Evolutionary conservation across 2,113 vertebrate genomes (phyloP).

Genomic region (Dicaeum eximium): DNA sequence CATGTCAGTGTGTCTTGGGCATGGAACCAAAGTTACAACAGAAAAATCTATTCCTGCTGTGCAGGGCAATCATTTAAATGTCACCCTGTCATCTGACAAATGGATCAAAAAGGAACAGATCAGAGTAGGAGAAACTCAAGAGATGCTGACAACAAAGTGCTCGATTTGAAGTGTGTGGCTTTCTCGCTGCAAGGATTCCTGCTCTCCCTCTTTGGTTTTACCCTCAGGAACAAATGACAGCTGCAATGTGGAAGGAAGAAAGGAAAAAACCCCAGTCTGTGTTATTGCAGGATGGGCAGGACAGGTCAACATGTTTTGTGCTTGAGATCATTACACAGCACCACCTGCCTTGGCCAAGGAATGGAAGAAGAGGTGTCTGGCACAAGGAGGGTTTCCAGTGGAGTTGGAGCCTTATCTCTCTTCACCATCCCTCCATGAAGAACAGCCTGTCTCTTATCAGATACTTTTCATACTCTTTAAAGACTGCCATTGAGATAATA

Average conservation of each 20-base stretch:
- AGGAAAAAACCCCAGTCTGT: not conserved
- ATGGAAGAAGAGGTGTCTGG: not conserved
- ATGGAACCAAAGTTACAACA: slow-evolving; percentile 89
- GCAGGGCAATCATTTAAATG: slow-evolving; percentile 82
- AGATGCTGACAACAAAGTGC: slow-evolving; percentile 67
- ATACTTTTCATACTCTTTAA: not conserved
- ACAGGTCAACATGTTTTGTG: not conserved
- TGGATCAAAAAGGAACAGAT: slow-evolving; percentile 48
- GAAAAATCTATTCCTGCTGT: slow-evolving; percentile 90
- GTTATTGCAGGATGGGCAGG: not conserved
- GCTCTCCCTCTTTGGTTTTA: slow-evolving; percentile 67
- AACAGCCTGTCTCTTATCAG: not conserved
- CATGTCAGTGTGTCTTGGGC: slow-evolving; percentile 74
- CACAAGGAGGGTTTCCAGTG: not conserved
- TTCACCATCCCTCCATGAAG: not conserved
- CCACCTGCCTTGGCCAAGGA: not conserved
- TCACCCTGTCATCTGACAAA: slow-evolving; percentile 64
- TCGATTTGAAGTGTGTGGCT: slow-evolving; percentile 62
- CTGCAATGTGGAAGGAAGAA: slow-evolving; percentile 35
- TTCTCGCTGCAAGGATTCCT: slow-evolving; percentile 69
- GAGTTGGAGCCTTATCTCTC: slow-evolving; percentile 25
- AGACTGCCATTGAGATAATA: not conserved
- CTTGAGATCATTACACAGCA: not conserved
- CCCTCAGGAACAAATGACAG: slow-evolving; percentile 79
- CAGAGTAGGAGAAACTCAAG: slow-evolving; percentile 58